Percentiles rank a stretch among this genome's conserved stretches.
These are phyloP conservation scores for Melanitta fusca DNA, from an alignment of 2,797 vertebrate genomes.

Conservation along the genomic window DNA sequence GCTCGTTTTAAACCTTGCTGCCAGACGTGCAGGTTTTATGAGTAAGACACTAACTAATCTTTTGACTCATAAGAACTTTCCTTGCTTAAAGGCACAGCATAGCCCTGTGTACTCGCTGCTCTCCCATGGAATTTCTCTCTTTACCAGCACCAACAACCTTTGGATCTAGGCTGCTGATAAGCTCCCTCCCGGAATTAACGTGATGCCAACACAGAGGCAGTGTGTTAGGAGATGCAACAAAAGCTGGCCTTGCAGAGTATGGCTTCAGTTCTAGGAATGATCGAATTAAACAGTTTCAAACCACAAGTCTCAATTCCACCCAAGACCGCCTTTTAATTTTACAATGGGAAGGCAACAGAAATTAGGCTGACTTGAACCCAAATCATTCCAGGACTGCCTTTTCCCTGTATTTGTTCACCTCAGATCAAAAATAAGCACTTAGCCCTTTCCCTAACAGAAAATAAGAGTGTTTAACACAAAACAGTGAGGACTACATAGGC, in stretches of 20 bases:
- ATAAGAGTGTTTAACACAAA: background rate
- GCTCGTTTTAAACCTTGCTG: conserved; percentile 63
- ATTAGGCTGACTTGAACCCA: background rate
- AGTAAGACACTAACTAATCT: conserved; percentile 64
- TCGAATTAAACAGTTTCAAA: background rate
- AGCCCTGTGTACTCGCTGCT: background rate
- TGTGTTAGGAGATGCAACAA: background rate
- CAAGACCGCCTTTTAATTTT: background rate
- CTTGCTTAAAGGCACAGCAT: conserved; percentile 6
- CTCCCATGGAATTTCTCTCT: background rate
- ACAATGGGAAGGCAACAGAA: background rate
- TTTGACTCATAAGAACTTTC: conserved; percentile 48
- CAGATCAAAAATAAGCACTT: background rate
- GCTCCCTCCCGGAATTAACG: background rate
- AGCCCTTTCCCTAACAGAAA: background rate
- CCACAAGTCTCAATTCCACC: background rate
- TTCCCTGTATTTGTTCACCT: background rate
- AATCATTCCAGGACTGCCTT: background rate
- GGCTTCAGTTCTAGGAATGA: background rate
- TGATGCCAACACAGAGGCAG: background rate
- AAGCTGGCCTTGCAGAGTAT: background rate
- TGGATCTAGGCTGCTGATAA: background rate
- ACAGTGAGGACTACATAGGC: background rate
- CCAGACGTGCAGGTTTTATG: conserved; percentile 64
- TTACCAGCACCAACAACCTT: background rate